Base-by-base conservation (phyloP, 2,888 invertebrate species). In the Cantharis lateralis region DNA sequence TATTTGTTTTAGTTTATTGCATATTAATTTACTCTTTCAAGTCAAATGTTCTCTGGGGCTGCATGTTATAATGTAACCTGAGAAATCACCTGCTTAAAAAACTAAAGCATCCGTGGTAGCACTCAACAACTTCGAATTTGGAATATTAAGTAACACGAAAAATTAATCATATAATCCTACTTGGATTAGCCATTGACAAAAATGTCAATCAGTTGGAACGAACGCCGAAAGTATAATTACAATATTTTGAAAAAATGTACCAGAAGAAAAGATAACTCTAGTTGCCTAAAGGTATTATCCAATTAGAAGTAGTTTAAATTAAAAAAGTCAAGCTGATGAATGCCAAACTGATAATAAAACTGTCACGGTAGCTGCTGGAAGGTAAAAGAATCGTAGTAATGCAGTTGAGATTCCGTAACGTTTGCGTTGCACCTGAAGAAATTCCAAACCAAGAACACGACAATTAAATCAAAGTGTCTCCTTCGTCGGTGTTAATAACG, bases 401-500 rank as follows among this genome's bases (percentile, higher is more conserved):
- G 81, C 79, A 79, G 77, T 71, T 75, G 75, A 75, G 78, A 82
- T 82, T 80, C 80, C 82, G 75, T 72, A 74, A 72, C 80, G 81
- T 81, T 80, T 78, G 80, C 80, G 78, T 84, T 84, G 85, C 85
- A 85, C 86, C 85, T 85, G 84, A 84, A 81, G 83, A 84, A 84
- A 86, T 86, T 85, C 86, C 84, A 77, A 80, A 80, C 81, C 76
- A 82, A 80, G 82, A 85, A 84, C 81, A 78, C 80, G 84, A 85
- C 86, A 86, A 87, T 86, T 87, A 87, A 86, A 87, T 87, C 87
- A 86, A 86, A 83, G 84, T 83, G 86, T 85, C 82, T 84, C 81
- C 79, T 83, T 84, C 82, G 82, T 84, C 86, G 85, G 87, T 82
- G 83, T 83, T 83, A 82, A 83, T 82, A 83, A 83, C 82, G 83